Conservation (phyloP, 2,797 vertebrate genomes). For the Phoebastria nigripes region DNA sequence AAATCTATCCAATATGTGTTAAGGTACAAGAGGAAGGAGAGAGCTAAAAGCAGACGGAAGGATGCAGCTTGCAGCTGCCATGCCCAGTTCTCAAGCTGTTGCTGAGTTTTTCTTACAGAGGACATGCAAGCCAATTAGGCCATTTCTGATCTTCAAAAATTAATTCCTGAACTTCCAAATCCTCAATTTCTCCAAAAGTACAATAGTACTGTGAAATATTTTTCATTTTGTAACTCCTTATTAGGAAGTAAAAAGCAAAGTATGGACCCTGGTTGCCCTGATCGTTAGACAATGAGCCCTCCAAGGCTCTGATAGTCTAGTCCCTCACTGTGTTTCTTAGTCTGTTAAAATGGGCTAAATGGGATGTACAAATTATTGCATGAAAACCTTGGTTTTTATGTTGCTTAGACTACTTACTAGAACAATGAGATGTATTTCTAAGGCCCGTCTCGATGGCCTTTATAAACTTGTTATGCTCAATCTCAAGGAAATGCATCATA, state of each 20-base stretch:
- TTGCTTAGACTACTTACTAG: background rate
- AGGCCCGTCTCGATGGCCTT: background rate
- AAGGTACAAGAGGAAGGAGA: too few species aligned
- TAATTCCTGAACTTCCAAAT: background rate
- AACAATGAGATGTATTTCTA: background rate
- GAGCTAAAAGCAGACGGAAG: background rate
- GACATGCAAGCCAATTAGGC: background rate
- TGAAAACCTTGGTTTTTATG: background rate
- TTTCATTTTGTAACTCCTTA: background rate
- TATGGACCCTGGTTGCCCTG: background rate
- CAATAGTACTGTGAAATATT: too few species aligned
- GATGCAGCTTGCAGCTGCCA: background rate
- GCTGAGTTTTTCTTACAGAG: background rate
- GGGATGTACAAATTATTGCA: background rate
- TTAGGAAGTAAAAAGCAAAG: background rate
- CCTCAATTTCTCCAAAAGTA: background rate
- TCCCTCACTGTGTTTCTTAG: background rate
- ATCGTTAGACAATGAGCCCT: accelerated
- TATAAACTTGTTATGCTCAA: background rate
- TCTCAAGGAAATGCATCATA: background rate
- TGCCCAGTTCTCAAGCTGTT: background rate
- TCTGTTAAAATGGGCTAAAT: background rate
- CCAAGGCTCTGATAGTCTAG: background rate
- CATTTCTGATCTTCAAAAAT: background rate
- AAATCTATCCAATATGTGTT: accelerated